Base-by-base conservation (phyloP, 2,888 invertebrate genomes). In the Ectobius pallidus region DNA sequence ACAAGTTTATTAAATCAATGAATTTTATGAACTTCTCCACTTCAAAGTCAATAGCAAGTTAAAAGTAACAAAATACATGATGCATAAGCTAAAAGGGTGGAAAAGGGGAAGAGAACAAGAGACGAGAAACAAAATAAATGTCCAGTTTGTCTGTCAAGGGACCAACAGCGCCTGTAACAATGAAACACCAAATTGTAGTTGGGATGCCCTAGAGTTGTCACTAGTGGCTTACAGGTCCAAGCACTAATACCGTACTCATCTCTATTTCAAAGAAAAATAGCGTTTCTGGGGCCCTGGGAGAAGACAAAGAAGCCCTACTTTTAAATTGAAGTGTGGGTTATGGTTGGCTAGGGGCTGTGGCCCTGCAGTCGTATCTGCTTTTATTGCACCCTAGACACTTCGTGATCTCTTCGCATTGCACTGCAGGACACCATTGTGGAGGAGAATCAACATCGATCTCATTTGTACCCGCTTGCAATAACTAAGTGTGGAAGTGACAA, bases 271-370 rank as follows among this genome's bases (percentile, higher is more conserved):
- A 52, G 14, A 25, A 52, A 52, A 25, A 25, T 25, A 25, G 25
- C 22, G 25, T 52, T 25, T 52, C 9, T 22, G 52, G 25, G 49
- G 25, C 63, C 22, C 42, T 63, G n/a, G 42, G 20, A 42, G 39
- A 62, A 39, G 39, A 32, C 20, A 34, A n/a, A 20, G 11, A 18
- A 20, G 25, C 20, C 42, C 42, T 63, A 63, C 39, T 63, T 63
- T 63, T 63, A 63, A 63, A 63, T 63, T 63, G 22, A 39, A 34
- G 62, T 62, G 62, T 22, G 62, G 63, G 63, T 39, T 63, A 42
- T 63, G 42, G 63, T 63, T 42, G 63, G 63, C 22, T 63, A 20
- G 42, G 42, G 42, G 9, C 42, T 32, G 25, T 32, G n/a, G 63
- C 42, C 42, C 63, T 16, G 16, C 16, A 22, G 39, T 42, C 63